Conservation (phyloP, 1,140 invertebrate species). For the Nasonia vitripennis region DNA sequence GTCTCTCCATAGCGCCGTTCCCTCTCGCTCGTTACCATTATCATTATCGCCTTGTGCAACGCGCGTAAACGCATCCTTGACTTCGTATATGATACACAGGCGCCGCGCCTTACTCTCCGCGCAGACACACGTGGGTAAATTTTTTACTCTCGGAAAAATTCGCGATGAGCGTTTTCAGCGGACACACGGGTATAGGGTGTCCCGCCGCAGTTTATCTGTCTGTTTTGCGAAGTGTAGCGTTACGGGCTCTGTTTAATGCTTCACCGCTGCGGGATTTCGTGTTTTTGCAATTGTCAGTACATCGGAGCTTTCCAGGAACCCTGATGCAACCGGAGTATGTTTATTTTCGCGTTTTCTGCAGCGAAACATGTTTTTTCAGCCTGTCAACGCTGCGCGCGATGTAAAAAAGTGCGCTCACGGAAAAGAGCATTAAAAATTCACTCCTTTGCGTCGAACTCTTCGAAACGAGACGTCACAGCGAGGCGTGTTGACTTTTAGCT, state of each 20-base stretch:
- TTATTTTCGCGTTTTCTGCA: not conserved
- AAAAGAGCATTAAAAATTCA: not conserved
- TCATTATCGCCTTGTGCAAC: not conserved
- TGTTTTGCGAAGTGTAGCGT: not conserved
- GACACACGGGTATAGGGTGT: no score
- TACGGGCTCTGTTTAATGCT: not conserved
- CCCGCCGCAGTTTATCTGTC: no score
- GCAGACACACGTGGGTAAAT: not conserved
- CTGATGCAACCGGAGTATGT: not conserved
- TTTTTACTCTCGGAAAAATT: not conserved
- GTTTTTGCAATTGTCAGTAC: not conserved
- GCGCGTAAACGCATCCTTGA: not conserved
- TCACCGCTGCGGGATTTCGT: no score
- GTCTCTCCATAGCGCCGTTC: not conserved
- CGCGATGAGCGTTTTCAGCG: not conserved
- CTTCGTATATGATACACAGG: not conserved
- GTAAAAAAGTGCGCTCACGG: no score
- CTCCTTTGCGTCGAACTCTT: not conserved
- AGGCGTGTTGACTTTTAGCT: not conserved
- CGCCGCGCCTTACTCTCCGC: not conserved
- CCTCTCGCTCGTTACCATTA: not conserved
- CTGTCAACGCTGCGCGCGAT: not conserved
- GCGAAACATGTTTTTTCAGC: not conserved
- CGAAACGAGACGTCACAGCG: not conserved
- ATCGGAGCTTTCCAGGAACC: not conserved